phyloP scores from a whole-genome alignment of 2,888 invertebrate species.

The Agriopis leucophaearia region DNA sequence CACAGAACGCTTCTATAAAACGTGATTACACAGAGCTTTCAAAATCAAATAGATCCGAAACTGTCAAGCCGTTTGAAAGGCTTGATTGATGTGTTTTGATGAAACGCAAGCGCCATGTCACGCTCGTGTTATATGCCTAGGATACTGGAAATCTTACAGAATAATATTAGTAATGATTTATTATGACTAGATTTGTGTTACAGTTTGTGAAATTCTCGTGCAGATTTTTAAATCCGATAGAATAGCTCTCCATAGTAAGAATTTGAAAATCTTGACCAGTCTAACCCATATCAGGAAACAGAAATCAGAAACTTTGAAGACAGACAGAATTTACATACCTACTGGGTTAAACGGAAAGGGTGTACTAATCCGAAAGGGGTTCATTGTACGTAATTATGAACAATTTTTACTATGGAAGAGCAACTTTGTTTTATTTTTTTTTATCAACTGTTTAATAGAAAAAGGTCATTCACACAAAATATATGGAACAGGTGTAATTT shows the following conservation, averaged over 20 bases:
- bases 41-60: conserved; percentile 24
- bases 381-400: too few species aligned
- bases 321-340: conserved; percentile 4
- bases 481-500: too few species aligned
- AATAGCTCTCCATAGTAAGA: background rate
- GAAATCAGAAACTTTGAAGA: background rate
- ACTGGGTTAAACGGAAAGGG: too few species aligned
- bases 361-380: too few species aligned
- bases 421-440: too few species aligned
- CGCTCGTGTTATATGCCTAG: conserved; percentile 26
- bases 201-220: background rate
- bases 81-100: conserved; percentile 32
- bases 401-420: too few species aligned
- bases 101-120: conserved; percentile 17
- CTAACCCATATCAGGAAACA: conserved; percentile 2
- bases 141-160: conserved; percentile 10
- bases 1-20: conserved; percentile 11
- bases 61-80: conserved; percentile 29
- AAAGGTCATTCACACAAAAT: too few species aligned
- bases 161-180: conserved; percentile 20
- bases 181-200: conserved; percentile 2
- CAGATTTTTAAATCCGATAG: background rate
- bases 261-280: background rate
- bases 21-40: conserved; percentile 7
- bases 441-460: too few species aligned